phyloP scores from a whole-genome alignment of 2,113 vertebrate species.

The Lagopus leucura region DNA sequence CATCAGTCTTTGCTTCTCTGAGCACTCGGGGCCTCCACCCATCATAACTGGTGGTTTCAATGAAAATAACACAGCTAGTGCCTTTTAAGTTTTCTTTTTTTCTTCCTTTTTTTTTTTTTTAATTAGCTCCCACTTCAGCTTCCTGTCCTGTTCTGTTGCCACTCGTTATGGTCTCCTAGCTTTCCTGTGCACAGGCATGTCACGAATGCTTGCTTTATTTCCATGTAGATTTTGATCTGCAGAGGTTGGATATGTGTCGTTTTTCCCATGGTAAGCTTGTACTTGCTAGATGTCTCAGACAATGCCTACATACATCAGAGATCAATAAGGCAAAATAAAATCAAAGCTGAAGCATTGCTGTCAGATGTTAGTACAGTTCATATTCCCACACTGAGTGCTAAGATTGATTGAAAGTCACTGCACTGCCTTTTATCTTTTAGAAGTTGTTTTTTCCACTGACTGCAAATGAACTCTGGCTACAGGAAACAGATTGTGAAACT shows the following conservation, averaged over 20 bases:
- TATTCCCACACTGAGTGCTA: neutral
- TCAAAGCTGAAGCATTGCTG: neutral
- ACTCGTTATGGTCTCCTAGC: neutral
- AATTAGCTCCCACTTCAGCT: neutral
- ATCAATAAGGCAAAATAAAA: neutral
- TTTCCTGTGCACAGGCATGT: neutral
- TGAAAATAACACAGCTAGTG: constrained; percentile 8
- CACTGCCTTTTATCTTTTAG: constrained; percentile 64
- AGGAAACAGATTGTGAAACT: constrained; percentile 73
- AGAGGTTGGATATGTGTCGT: neutral
- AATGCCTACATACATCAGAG: neutral
- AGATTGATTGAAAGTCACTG: constrained; percentile 50
- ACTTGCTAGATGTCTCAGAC: neutral
- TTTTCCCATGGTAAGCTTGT: neutral
- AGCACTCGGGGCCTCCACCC: constrained; percentile 26
- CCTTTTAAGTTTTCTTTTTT: neutral
- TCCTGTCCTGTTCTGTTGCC: neutral
- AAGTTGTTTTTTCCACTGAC: constrained; percentile 70
- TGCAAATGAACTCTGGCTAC: constrained; percentile 64
- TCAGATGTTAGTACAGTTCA: neutral
- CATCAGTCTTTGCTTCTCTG: constrained; percentile 24
- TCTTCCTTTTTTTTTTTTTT: too few relatives aligned
- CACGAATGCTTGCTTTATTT: neutral
- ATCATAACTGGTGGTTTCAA: constrained; percentile 29
- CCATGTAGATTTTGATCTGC: neutral